These are phyloP conservation scores for Gyps fulvus DNA, from an alignment of 2,113 vertebrate species.

Conservation along the genomic window DNA sequence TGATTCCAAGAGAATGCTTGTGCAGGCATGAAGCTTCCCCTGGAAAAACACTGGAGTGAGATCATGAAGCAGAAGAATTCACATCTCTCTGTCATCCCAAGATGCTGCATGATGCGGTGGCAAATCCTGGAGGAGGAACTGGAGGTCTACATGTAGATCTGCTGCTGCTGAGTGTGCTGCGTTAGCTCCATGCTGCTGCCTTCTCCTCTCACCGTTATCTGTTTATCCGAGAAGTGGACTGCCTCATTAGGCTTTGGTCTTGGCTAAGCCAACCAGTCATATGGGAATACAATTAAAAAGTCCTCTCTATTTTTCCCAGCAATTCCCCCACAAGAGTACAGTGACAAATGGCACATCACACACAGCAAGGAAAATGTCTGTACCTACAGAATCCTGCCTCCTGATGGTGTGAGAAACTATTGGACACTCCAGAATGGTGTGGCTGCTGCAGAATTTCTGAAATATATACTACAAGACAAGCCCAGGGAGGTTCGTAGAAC, in stretches of 20 bases:
- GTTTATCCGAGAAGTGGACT: neutral
- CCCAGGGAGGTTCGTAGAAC: neutral
- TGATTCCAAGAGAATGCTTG: neutral
- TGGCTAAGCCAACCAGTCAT: neutral
- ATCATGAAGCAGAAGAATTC: neutral
- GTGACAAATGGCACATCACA: neutral
- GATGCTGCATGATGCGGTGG: neutral
- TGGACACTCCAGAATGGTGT: neutral
- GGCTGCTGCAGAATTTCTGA: neutral
- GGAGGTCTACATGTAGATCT: neutral
- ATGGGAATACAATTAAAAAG: neutral
- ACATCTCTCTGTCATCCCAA: neutral
- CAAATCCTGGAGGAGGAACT: neutral
- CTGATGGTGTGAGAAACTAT: neutral
- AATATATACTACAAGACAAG: fast-evolving
- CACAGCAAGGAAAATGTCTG: neutral
- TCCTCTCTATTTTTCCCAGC: neutral
- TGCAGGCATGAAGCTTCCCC: neutral
- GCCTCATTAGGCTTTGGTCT: neutral
- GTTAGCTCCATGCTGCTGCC: neutral
- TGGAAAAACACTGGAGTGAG: neutral
- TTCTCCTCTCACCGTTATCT: neutral
- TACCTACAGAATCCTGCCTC: neutral
- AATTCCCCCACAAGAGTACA: neutral
- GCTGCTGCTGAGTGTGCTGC: neutral